A percentile compares a stretch with the other conserved stretches of the same genome.
Conservation (phyloP, 2,113 vertebrate species). For the Nothoprocta pentlandii region DNA sequence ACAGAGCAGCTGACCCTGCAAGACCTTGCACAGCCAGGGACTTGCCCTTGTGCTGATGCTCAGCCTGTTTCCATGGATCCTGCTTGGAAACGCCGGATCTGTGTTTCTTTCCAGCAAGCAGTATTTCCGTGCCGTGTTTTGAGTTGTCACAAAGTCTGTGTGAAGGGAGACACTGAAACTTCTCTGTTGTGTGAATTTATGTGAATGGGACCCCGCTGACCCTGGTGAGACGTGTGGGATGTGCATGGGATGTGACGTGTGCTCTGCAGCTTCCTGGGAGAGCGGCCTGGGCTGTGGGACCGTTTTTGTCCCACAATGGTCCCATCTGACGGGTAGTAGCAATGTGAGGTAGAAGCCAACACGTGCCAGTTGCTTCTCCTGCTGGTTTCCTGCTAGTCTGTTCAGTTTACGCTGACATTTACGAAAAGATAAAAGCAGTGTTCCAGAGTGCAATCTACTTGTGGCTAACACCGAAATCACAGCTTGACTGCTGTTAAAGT, state of each 20-base stretch:
- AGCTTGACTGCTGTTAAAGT: not conserved
- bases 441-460: not conserved
- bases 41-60: fast-evolving
- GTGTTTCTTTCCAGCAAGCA: not conserved
- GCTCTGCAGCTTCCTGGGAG: not conserved
- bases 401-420: not conserved
- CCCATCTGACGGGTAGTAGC: not conserved
- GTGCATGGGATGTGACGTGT: not conserved
- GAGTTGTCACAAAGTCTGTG: not conserved
- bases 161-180: not conserved
- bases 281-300: fast-evolving
- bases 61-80: not conserved
- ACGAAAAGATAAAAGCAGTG: not conserved
- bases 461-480: not conserved
- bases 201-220: not conserved
- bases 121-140: not conserved
- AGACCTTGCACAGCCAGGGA: not conserved
- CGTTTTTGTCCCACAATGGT: not conserved
- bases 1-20: not conserved
- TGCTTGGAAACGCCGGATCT: fast-evolving
- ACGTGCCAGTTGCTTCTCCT: not conserved
- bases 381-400: not conserved
- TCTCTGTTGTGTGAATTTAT: not conserved
- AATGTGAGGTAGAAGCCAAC: not conserved
- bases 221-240: not conserved